These are phyloP conservation scores for Alectoris magna DNA, from an alignment of 2,797 vertebrate species.

Conservation along the genomic window DNA sequence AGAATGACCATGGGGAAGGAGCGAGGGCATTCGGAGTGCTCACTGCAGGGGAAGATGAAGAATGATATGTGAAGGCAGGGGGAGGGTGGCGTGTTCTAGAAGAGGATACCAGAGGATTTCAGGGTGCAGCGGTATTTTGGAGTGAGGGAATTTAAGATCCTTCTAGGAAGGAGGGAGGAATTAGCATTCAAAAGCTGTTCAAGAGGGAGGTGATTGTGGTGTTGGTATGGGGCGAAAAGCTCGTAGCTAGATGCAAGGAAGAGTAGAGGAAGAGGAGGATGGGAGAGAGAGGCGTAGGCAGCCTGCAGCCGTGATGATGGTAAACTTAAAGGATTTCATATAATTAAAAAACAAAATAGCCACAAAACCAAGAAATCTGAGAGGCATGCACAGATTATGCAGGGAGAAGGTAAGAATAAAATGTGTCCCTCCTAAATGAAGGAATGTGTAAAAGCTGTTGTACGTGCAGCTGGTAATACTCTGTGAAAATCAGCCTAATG, in stretches of 20 bases:
- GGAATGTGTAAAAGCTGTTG: neutral
- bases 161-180: neutral
- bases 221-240: neutral
- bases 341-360: neutral
- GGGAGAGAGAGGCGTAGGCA: neutral
- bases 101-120: neutral
- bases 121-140: neutral
- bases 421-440: neutral
- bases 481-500: neutral
- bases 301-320: fast-evolving
- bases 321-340: neutral
- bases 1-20: neutral
- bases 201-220: neutral
- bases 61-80: neutral
- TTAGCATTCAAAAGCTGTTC: neutral
- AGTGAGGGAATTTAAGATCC: neutral
- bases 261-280: neutral
- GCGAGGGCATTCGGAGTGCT: neutral
- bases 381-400: neutral
- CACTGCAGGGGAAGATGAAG: neutral
- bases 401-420: neutral
- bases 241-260: neutral
- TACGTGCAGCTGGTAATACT: neutral
- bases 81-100: neutral
- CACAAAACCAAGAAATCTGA: neutral